Percentiles rank a stretch among this genome's conserved stretches.
Evolutionary conservation across 2,888 invertebrate species (phyloP).

Genomic region (Oxytorus armatus): DNA sequence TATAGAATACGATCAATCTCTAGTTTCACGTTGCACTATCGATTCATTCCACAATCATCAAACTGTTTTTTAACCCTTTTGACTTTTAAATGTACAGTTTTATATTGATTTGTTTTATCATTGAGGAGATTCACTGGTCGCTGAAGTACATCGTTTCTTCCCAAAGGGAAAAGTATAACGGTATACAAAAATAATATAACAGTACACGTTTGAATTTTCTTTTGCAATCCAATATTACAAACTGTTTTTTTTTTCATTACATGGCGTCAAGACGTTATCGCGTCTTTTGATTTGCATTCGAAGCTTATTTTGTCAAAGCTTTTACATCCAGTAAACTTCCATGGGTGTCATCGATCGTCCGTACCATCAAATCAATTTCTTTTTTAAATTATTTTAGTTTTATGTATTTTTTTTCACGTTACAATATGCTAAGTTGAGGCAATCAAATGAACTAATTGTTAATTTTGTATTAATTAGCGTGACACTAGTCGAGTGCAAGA

Average conservation of each 20-base stretch:
- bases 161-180: too few species aligned
- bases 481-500: slow-evolving; percentile 50
- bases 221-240: too few species aligned
- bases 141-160: too few species aligned
- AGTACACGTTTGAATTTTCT: too few species aligned
- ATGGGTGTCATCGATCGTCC: neutral
- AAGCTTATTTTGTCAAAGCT: too few species aligned
- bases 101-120: slow-evolving; percentile 14
- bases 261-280: too few species aligned
- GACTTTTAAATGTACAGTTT: slow-evolving; percentile 14
- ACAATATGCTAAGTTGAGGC: slow-evolving; percentile 46
- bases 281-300: neutral
- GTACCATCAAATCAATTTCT: too few species aligned
- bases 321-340: too few species aligned
- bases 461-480: slow-evolving; percentile 43
- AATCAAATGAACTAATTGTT: slow-evolving; percentile 32
- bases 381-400: too few species aligned
- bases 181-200: too few species aligned
- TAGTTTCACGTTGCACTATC: slow-evolving; percentile 57
- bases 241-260: too few species aligned
- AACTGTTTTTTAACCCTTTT: slow-evolving; percentile 30
- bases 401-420: slow-evolving; percentile 18
- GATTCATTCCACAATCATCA: slow-evolving; percentile 62
- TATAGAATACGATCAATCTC: slow-evolving; percentile 25
- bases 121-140: slow-evolving; percentile 20